Percentiles rank a stretch among this genome's conserved stretches.
These are phyloP conservation scores for Rhogogaster chlorosoma DNA, from an alignment of 2,888 invertebrate species.

Conservation along the genomic window DNA sequence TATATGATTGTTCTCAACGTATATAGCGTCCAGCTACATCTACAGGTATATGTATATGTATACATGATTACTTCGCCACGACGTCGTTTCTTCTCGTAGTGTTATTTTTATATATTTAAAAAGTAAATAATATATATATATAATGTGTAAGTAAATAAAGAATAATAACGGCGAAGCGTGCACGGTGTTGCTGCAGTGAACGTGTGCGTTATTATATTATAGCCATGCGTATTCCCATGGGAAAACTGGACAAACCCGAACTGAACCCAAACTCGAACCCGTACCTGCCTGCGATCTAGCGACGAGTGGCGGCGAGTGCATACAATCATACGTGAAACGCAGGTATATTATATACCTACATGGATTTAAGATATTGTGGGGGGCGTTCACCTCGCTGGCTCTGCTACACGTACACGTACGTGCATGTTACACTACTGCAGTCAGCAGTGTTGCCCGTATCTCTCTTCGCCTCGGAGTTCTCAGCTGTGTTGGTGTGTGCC, in stretches of 20 bases:
- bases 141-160: not conserved
- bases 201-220: slow-evolving; percentile 12
- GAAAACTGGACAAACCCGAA: slow-evolving; percentile 71
- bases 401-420: slow-evolving; percentile 29
- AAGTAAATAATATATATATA: not conserved
- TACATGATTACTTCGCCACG: not conserved
- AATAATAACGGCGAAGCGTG: slow-evolving; percentile 19
- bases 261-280: slow-evolving; percentile 48
- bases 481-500: slow-evolving; percentile 10
- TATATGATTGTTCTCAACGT: slow-evolving; percentile 4
- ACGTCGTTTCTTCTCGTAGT: not conserved
- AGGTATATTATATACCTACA: slow-evolving; percentile 54
- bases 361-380: slow-evolving; percentile 74
- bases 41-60: not conserved
- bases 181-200: not conserved
- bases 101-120: not conserved
- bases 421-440: slow-evolving; percentile 28
- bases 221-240: slow-evolving; percentile 68
- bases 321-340: slow-evolving; percentile 46
- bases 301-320: slow-evolving; percentile 49
- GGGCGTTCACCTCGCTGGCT: slow-evolving; percentile 71
- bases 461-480: slow-evolving; percentile 8
- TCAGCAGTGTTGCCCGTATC: slow-evolving; percentile 35
- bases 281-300: slow-evolving; percentile 66
- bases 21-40: not conserved